Conservation (phyloP, 1,140 invertebrate species). For the Lepidurus couesii region DNA sequence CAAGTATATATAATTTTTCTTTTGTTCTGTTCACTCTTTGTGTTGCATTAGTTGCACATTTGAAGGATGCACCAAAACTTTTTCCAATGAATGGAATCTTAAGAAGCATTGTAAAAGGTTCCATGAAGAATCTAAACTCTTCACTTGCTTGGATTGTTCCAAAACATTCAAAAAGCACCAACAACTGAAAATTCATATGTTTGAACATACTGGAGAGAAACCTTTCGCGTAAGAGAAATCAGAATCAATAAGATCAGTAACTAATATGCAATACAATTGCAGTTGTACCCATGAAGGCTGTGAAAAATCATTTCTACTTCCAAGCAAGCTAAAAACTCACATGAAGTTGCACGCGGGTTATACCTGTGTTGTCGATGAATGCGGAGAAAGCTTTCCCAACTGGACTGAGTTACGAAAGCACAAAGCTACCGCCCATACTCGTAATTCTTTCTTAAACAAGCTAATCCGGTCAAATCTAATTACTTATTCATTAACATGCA, state of each 20-base stretch:
- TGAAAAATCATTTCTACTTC: slow-evolving; percentile 31
- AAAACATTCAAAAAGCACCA: slow-evolving; percentile 31
- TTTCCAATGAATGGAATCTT: slow-evolving; percentile 1
- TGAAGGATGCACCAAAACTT: neutral
- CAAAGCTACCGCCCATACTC: slow-evolving; percentile 26
- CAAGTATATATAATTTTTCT: neutral
- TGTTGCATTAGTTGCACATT: neutral
- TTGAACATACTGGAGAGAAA: slow-evolving; percentile 32
- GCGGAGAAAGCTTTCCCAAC: slow-evolving; percentile 19
- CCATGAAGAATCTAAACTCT: slow-evolving; percentile 28
- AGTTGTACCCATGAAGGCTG: slow-evolving; percentile 26
- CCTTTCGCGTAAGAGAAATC: slow-evolving; percentile 24
- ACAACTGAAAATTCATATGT: slow-evolving; percentile 28
- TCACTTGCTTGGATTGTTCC: slow-evolving; percentile 23
- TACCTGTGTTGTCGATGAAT: slow-evolving; percentile 19
- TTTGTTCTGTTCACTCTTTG: neutral
- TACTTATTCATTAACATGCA: slow-evolving; percentile 9
- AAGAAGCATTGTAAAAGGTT: slow-evolving; percentile 5
- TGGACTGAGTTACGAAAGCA: slow-evolving; percentile 27
- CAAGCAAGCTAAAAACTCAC: slow-evolving; percentile 31
- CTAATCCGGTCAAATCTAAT: neutral
- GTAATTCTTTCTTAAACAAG: slow-evolving; percentile 1
- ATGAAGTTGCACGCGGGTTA: slow-evolving; percentile 29
- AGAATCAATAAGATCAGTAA: neutral
- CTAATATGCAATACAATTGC: neutral